phyloP scores from a whole-genome alignment of 2,113 vertebrate species.

The Litocranius walleri region DNA sequence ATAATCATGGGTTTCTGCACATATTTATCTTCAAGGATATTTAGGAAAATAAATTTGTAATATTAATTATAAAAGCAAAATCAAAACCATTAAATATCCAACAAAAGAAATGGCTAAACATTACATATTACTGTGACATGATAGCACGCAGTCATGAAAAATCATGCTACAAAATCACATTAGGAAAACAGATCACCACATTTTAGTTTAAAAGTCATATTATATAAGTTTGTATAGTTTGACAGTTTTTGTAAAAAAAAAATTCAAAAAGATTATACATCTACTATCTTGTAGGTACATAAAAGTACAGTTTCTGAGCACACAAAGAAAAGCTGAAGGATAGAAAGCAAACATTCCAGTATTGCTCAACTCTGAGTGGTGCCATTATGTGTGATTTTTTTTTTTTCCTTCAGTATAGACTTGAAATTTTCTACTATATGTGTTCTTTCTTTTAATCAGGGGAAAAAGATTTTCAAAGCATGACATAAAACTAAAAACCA shows the following conservation, averaged over 20 bases:
- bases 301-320: not conserved
- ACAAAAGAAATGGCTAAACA: not conserved
- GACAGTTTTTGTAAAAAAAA: not conserved
- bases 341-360: not conserved
- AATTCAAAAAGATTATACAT: not conserved
- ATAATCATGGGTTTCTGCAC: not conserved
- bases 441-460: not conserved
- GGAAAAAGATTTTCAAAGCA: not conserved
- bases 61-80: not conserved
- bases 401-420: not conserved
- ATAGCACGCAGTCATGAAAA: not conserved
- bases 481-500: not conserved
- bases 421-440: not conserved
- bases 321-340: not conserved
- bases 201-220: conserved; percentile 15
- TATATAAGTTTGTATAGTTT: not conserved
- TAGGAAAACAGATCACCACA: not conserved
- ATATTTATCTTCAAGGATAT: not conserved
- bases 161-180: not conserved
- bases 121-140: not conserved
- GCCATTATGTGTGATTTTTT: not conserved
- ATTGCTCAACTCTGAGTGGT: not conserved
- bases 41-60: not conserved
- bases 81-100: not conserved
- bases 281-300: not conserved